Base-by-base conservation (phyloP, 2,888 invertebrate species). In the Metalampra italica region DNA sequence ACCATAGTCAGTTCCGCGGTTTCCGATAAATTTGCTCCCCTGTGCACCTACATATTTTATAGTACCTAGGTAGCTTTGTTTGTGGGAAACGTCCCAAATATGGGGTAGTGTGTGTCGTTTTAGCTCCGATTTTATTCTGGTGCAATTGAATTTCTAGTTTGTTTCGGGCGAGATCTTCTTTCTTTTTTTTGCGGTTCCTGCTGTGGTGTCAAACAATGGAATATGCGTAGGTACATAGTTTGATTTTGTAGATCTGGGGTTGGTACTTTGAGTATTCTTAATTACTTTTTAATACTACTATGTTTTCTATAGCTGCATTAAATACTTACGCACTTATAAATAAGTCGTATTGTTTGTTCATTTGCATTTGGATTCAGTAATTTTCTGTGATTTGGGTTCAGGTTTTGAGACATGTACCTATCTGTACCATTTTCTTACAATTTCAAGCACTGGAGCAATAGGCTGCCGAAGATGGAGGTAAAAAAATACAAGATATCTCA, bases 11-110 rank as follows among this genome's bases (percentile, higher is more conserved):
- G 57, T 56, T 52, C 60, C 66, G 72, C 57, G 74, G 79, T 79
- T 81, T 73, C 72, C 78, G 66, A 79, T 82, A 77, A 79, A 82
- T 80, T 80, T 74, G 60, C 68, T 56, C 48, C 62, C 55, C 54
- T 60, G 54, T 64, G 57, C 58, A 60, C 49, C 60, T 67, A 71
- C 68, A 79, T 78, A 79, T 78, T 79, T 76, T 75, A 77, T 71
- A 62, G 64, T n/a, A n/a, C n/a, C n/a, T n/a, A n/a, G n/a, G n/a
- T 61, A 59, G 68, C 68, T 73, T 75, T 78, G 73, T 76, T 76
- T 75, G 69, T 55, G 58, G 57, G 49, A 39, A 47, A 36, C 55
- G 53, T 53, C 60, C 75, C 70, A 68, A 73, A 79, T 75, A 75
- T 75, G 70, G 71, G 71, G 11, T 14, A 39, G 22, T 41, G 22